Percentiles rank a stretch among this genome's conserved stretches.
These are phyloP conservation scores for Channa argus DNA, from an alignment of 2,113 vertebrate species.

Conservation along the genomic window DNA sequence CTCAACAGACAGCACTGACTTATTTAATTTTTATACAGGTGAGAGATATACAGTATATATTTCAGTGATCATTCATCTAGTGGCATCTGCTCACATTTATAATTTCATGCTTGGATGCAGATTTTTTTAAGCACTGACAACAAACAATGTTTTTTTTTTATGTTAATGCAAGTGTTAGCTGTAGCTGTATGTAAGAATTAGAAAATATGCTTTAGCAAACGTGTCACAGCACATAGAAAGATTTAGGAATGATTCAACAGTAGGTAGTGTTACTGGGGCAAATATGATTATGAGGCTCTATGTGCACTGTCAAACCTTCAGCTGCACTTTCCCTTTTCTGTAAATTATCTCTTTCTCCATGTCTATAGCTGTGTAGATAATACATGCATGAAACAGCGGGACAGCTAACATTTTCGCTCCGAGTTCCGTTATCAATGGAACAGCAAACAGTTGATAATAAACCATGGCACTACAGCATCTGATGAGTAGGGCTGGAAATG, in stretches of 20 bases:
- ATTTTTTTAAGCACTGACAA: not conserved
- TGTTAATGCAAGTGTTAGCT: not conserved
- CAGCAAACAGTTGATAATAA: not conserved
- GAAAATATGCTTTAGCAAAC: not conserved
- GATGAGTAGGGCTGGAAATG: no score
- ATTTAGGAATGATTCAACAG: not conserved
- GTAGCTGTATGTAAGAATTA: not conserved
- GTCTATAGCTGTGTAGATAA: conserved; percentile 19
- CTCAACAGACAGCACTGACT: conserved; percentile 26
- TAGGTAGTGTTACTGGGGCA: not conserved
- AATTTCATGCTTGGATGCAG: conserved; percentile 10
- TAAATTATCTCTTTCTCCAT: conserved; percentile 42
- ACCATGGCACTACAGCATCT: not conserved
- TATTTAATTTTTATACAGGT: conserved; percentile 7
- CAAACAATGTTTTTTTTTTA: no score
- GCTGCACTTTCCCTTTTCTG: conserved; percentile 60
- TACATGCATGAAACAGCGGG: conserved; percentile 34
- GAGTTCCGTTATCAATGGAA: no score
- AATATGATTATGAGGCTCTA: conserved; percentile 33
- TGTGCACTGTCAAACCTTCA: conserved; percentile 29
- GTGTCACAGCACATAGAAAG: not conserved
- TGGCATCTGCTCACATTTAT: conserved; percentile 38
- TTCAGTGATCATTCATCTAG: conserved; percentile 27
- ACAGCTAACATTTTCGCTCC: conserved; percentile 22
- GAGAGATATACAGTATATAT: not conserved